phyloP scores from a whole-genome alignment of 2,797 vertebrate genomes.

The Poecile montanus region DNA sequence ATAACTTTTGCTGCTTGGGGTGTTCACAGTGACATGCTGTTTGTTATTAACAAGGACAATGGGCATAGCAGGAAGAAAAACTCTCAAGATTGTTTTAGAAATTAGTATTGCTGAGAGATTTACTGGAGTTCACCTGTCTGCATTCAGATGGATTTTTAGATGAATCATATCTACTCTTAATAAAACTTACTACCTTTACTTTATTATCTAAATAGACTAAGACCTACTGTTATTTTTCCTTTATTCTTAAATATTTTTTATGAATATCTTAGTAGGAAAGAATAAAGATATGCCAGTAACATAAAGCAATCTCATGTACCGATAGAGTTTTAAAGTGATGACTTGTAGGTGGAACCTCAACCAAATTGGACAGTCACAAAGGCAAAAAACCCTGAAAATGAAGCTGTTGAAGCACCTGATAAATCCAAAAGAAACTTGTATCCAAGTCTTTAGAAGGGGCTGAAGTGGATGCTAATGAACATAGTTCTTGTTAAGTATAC shows the following conservation, averaged over 20 bases:
- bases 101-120: neutral
- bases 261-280: neutral
- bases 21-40: neutral
- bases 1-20: neutral
- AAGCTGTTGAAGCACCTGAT: neutral
- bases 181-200: neutral
- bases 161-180: neutral
- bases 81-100: neutral
- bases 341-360: neutral
- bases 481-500: neutral
- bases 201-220: neutral
- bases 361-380: neutral
- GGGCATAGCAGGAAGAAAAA: neutral
- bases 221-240: neutral
- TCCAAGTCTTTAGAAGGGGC: neutral
- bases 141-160: neutral
- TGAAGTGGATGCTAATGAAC: neutral
- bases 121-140: neutral
- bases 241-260: neutral
- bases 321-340: neutral
- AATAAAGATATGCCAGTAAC: neutral
- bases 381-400: accelerated
- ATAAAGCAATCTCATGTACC: neutral
- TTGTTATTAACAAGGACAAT: neutral
- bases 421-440: neutral